Conservation (phyloP, 2,888 invertebrate genomes). For the Gastrophysa polygoni region DNA sequence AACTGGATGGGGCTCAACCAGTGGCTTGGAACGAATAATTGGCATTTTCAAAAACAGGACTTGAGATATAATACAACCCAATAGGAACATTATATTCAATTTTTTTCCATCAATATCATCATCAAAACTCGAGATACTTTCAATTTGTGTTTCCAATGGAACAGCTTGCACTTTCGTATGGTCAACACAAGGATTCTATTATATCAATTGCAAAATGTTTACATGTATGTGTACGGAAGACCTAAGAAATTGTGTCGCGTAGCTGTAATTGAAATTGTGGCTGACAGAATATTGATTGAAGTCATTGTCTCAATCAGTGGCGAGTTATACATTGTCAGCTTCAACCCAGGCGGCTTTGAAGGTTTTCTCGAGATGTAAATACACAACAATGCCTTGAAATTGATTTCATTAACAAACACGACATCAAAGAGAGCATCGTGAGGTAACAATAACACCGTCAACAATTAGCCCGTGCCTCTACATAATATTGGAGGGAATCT, state of each 20-base stretch:
- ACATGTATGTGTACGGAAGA: not conserved
- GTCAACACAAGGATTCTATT: too few species aligned
- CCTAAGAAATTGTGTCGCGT: not conserved
- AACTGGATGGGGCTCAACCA: too few species aligned
- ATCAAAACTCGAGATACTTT: too few species aligned
- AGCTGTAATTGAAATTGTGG: not conserved
- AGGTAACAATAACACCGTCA: not conserved
- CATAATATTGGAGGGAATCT: not conserved
- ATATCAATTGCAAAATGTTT: too few species aligned
- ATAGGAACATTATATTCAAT: too few species aligned
- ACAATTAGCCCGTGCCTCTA: not conserved
- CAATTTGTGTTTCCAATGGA: too few species aligned
- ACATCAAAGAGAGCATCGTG: conserved; percentile 14
- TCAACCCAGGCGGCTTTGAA: conserved; percentile 3
- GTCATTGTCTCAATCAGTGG: conserved; percentile 4
- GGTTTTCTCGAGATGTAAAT: conserved; percentile 12
- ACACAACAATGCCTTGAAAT: conserved; percentile 13
- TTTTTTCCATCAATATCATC: too few species aligned
- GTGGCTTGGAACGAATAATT: too few species aligned
- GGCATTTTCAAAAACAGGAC: too few species aligned
- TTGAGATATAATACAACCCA: too few species aligned
- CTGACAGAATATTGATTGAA: not conserved
- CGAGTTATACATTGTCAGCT: not conserved
- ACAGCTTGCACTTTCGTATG: too few species aligned
- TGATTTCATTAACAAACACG: not conserved